Evolutionary conservation across 2,113 vertebrate species (phyloP), one percentile per base, ranked within the genome.

Genomic region (Megaceryle torquata): DNA sequence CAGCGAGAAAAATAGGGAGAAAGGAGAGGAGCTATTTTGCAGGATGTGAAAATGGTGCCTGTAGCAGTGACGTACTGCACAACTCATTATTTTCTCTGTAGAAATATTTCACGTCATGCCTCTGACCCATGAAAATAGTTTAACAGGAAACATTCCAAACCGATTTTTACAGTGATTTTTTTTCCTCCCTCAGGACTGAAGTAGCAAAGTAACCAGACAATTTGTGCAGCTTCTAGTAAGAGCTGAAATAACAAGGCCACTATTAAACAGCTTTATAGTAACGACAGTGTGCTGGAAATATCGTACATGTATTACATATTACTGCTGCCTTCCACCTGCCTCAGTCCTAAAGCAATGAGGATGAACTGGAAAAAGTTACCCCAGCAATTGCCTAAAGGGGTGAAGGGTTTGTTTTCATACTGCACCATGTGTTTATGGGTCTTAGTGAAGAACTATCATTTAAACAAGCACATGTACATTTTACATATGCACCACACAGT

Each of bases 81-180:
- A 71, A 87, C 56, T 89, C 50, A 26, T 82, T 64, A 96, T 95
- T 96, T 95, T 84, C 93, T 86, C 90, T 53, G 69, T 69, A 90
- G 83, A 93, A 84, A 86, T 94, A 84, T 92, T 91, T 82, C 95
- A 94, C 57, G 15, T 86, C 83, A 84, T 84, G 92, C 86, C 80
- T 83, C 78, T 96, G 92, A 94, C 91, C 94, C 75, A 2, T 92
- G 89, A 93, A 95, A 87, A 92, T 25, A 91, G 64, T 94, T 93
- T 91, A 96, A 94, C 80, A 71, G 67, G 48, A 43, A 96, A 95
- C 84, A 85, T 63, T 89, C 91, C 90, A 82, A 93, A 89, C 74
- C 21, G 1, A 94, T 93, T 96, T 96, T 91, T 84, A 91, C 53
- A 93, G 86, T 21, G n/a, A 89, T 18, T 46, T 46, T 93, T 86